Evolutionary conservation across 2,113 vertebrate genomes (phyloP).

Genomic region (Condylura cristata): DNA sequence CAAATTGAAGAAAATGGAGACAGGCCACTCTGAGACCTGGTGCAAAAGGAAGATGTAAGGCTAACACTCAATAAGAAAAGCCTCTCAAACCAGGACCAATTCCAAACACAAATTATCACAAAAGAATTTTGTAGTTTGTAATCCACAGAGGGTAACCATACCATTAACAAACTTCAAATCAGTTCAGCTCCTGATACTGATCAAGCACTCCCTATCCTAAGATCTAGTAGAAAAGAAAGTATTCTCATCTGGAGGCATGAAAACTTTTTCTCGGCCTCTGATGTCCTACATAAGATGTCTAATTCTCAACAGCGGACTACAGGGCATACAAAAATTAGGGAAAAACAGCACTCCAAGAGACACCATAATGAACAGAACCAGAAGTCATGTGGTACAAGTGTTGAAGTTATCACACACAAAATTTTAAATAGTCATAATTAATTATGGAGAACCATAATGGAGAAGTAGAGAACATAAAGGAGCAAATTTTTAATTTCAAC

Average conservation of each 20-base stretch:
- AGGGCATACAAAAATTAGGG: background rate
- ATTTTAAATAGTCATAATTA: conserved; percentile 14
- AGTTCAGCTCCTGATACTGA: background rate
- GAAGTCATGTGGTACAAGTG: background rate
- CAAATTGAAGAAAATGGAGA: background rate
- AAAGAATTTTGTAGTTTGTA: background rate
- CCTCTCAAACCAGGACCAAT: background rate
- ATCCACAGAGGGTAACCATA: background rate
- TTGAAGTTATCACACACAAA: background rate
- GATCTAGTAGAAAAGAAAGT: background rate
- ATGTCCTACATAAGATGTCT: background rate
- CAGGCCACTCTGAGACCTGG: background rate
- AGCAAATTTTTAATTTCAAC: conserved; percentile 18
- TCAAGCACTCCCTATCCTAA: background rate
- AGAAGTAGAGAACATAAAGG: background rate
- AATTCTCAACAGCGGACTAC: background rate
- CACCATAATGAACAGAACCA: conserved; percentile 11
- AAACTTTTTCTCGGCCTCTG: background rate
- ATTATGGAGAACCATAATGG: background rate
- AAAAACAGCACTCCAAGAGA: background rate
- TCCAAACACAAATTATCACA: background rate
- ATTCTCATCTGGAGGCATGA: background rate
- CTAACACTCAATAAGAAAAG: background rate
- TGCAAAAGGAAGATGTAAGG: background rate
- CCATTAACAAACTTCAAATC: background rate